Percentiles rank a stretch among this genome's conserved stretches.
phyloP scores from a whole-genome alignment of 2,113 vertebrate species.

The Calyptommatus sinebrachiatus region DNA sequence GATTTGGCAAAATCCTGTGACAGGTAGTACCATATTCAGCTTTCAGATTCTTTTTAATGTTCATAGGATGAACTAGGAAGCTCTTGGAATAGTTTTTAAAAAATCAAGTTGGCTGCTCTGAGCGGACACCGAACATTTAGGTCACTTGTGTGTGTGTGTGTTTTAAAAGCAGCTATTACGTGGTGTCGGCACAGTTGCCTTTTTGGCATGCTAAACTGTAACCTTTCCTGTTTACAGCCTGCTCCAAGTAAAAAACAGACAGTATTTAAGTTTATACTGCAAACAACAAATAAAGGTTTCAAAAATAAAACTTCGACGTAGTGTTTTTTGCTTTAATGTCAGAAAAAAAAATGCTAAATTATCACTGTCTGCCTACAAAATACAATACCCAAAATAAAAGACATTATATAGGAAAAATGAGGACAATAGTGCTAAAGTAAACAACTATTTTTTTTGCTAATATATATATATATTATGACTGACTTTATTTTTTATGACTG shows the following conservation, averaged over 20 bases:
- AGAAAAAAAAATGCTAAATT: background rate
- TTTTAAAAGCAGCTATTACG: background rate
- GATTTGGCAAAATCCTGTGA: background rate
- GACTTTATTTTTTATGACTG: too few relatives aligned
- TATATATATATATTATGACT: too few relatives aligned
- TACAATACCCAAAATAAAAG: background rate
- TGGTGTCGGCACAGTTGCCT: conserved; percentile 21
- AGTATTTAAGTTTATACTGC: background rate
- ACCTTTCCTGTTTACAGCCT: conserved; percentile 28
- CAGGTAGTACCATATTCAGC: background rate
- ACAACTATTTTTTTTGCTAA: too few relatives aligned
- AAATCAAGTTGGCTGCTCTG: background rate
- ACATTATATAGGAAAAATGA: background rate
- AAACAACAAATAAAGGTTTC: conserved; percentile 7
- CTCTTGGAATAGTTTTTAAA: background rate
- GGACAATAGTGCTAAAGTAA: background rate
- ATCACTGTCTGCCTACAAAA: background rate
- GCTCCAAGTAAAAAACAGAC: conserved; percentile 10
- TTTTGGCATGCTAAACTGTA: conserved; percentile 20
- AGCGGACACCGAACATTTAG: background rate
- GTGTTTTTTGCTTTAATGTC: conserved; percentile 15
- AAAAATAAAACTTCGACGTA: conserved; percentile 19
- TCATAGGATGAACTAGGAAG: background rate
- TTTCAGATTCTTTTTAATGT: conserved; percentile 3
- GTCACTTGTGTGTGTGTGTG: background rate